Conservation (phyloP, 2,888 invertebrate genomes). For the Crematogaster levior region DNA sequence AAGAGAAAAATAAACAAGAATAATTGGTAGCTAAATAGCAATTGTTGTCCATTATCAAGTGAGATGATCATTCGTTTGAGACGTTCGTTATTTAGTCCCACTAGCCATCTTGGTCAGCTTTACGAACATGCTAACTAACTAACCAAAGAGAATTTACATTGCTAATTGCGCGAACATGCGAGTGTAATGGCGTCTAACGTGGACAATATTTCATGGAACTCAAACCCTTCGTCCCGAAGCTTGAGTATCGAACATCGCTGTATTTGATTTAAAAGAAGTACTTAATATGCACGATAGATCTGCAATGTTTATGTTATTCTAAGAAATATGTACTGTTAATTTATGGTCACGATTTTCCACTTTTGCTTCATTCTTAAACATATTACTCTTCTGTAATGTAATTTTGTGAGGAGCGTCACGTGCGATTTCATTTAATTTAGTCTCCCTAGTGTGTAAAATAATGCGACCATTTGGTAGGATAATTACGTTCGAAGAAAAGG, state of each 20-base stretch:
- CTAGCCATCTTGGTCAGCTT: conserved; percentile 75
- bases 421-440: conserved; percentile 68
- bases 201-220: conserved; percentile 83
- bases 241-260: neutral
- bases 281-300: conserved; percentile 33
- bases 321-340: neutral
- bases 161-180: conserved; percentile 84
- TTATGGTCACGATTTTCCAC: conserved; percentile 12
- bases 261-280: conserved; percentile 56
- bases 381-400: conserved; percentile 53
- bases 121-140: conserved; percentile 84
- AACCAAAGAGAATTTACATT: conserved; percentile 85
- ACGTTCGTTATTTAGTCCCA: conserved; percentile 84
- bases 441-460: conserved; percentile 68
- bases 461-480: conserved; percentile 75
- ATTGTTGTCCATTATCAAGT: conserved; percentile 81
- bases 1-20: too few species aligned
- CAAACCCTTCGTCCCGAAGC: conserved; percentile 74
- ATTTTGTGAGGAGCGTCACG: conserved; percentile 50
- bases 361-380: neutral
- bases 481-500: conserved; percentile 75
- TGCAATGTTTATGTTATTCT: neutral
- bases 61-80: conserved; percentile 84
- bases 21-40: conserved; percentile 70
- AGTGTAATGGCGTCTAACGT: conserved; percentile 83